These are phyloP conservation scores for Chrysolina oricalcia DNA, from an alignment of 2,888 invertebrate species.

Conservation along the genomic window DNA sequence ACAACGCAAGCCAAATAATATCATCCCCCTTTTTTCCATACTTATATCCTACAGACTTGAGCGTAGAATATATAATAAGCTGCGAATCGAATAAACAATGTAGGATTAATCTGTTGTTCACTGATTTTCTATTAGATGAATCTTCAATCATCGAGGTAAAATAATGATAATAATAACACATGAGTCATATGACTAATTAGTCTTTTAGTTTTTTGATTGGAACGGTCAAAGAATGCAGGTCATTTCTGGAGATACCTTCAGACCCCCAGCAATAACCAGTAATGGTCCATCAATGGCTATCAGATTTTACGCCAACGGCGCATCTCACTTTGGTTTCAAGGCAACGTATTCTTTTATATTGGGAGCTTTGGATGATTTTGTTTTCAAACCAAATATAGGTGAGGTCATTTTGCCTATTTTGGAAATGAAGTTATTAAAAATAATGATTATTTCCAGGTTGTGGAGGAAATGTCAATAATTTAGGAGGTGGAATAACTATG, in stretches of 20 bases:
- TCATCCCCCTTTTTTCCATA: slow-evolving; percentile 81
- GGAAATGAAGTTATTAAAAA: background rate
- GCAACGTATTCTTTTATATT: slow-evolving; percentile 72
- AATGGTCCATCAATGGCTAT: slow-evolving; percentile 78
- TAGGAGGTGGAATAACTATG: slow-evolving; percentile 84
- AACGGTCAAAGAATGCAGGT: slow-evolving; percentile 79
- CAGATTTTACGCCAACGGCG: slow-evolving; percentile 82
- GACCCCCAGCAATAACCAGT: slow-evolving; percentile 80
- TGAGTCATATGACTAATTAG: slow-evolving; percentile 28
- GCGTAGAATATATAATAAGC: slow-evolving; percentile 78
- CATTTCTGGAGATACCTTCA: slow-evolving; percentile 79
- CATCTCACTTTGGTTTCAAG: slow-evolving; percentile 79
- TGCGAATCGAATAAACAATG: slow-evolving; percentile 74
- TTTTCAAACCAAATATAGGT: slow-evolving; percentile 59
- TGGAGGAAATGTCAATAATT: slow-evolving; percentile 81
- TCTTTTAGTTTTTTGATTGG: slow-evolving; percentile 78
- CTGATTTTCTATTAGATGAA: slow-evolving; percentile 79
- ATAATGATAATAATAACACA: background rate
- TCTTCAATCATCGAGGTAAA: slow-evolving; percentile 79
- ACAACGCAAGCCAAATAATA: slow-evolving; percentile 73
- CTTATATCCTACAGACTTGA: slow-evolving; percentile 79
- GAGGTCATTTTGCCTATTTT: slow-evolving; percentile 27
- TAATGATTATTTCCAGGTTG: slow-evolving; percentile 73
- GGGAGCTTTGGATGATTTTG: slow-evolving; percentile 53
- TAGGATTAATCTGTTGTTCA: slow-evolving; percentile 78